Conservation (phyloP, 1,140 invertebrate genomes). For the Paracyclopina nana region DNA sequence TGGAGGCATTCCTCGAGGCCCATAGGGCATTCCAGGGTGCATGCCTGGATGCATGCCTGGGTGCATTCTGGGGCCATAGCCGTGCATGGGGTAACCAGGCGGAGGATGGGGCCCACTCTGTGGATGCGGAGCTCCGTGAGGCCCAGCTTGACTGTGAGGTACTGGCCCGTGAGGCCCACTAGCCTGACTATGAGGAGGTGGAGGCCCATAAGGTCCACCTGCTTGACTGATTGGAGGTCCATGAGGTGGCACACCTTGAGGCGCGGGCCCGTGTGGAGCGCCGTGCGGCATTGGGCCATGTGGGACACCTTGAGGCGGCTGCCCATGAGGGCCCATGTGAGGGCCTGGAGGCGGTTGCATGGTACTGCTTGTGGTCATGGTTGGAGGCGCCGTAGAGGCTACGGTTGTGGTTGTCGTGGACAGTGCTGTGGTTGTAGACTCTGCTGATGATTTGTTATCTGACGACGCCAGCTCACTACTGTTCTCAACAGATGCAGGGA, state of each 20-base stretch:
- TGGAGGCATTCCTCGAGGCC: constrained; percentile 15
- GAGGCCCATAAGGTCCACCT: neutral
- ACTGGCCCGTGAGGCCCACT: neutral
- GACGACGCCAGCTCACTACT: too few species aligned
- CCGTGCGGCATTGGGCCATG: neutral
- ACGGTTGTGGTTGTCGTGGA: too few species aligned
- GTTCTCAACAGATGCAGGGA: too few species aligned
- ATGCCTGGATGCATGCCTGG: constrained; percentile 17
- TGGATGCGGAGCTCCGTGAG: constrained; percentile 3
- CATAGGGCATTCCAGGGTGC: constrained; percentile 21
- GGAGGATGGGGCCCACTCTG: neutral
- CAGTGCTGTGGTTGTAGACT: too few species aligned
- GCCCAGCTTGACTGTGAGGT: neutral
- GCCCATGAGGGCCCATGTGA: neutral
- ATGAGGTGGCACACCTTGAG: constrained; percentile 1
- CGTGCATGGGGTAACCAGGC: constrained; percentile 17
- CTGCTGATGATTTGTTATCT: too few species aligned
- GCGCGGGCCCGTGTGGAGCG: neutral
- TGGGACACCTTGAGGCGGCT: neutral
- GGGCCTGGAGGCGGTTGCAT: too few species aligned
- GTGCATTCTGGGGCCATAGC: constrained; percentile 10
- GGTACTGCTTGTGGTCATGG: too few species aligned
- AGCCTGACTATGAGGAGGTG: neutral
- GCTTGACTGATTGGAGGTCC: neutral
- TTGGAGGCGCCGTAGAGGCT: too few species aligned